These are phyloP conservation scores for Sebastes hubbsi DNA, from an alignment of 2,797 vertebrate species.

Conservation along the genomic window DNA sequence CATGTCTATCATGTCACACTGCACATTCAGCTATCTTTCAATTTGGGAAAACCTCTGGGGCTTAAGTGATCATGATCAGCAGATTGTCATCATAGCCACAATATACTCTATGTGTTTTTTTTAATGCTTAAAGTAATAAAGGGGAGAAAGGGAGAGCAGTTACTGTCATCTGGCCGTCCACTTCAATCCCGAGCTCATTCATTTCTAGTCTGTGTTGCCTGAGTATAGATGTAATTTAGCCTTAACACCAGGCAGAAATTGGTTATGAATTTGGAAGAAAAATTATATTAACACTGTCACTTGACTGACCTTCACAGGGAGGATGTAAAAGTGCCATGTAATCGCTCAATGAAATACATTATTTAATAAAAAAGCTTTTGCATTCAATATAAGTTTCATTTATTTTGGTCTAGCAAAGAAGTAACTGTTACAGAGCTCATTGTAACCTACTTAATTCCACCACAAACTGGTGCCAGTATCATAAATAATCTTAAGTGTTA, in stretches of 20 bases:
- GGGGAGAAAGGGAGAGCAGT: background rate
- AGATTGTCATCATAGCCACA: slow-evolving; percentile 29
- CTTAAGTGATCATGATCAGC: slow-evolving; percentile 37
- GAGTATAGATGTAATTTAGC: background rate
- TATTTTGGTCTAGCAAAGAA: background rate
- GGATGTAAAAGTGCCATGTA: background rate
- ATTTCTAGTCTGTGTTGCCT: background rate
- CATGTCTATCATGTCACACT: slow-evolving; percentile 57
- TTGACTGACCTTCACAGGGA: background rate
- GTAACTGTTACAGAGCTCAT: background rate
- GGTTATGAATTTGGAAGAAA: background rate
- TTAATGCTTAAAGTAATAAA: slow-evolving; percentile 14
- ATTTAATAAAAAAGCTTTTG: background rate
- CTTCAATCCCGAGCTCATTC: background rate
- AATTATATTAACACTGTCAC: background rate
- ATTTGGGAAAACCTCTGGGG: slow-evolving; percentile 40
- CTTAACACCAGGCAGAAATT: background rate
- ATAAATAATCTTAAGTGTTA: slow-evolving; percentile 13
- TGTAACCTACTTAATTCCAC: background rate
- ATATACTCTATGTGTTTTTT: slow-evolving; percentile 4
- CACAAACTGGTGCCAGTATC: background rate
- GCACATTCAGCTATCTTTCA: slow-evolving; percentile 48
- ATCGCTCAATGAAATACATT: background rate
- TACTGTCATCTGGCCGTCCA: background rate
- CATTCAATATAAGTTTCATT: background rate